Conservation (phyloP, 1,140 invertebrate genomes). For the Orius insidiosus region DNA sequence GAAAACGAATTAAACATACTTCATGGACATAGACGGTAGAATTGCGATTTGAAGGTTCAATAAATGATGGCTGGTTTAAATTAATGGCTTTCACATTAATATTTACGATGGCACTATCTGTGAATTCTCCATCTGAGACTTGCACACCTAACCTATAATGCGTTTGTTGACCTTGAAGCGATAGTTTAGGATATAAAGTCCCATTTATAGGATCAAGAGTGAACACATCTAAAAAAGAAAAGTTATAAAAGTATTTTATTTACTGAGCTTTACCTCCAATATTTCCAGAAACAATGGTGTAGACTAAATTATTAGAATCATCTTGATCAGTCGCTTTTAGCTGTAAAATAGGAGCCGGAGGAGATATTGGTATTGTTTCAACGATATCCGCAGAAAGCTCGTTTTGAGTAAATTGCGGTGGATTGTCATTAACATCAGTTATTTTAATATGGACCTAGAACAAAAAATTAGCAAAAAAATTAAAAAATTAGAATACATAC, state of each 20-base stretch:
- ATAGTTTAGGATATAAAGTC: constrained; percentile 55
- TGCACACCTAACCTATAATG: constrained; percentile 52
- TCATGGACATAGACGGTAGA: constrained; percentile 61
- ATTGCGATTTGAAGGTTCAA: constrained; percentile 52
- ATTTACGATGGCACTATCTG: constrained; percentile 51
- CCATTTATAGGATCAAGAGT: constrained; percentile 50
- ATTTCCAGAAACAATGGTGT: constrained; percentile 54
- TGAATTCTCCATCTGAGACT: constrained; percentile 50
- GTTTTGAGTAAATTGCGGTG: constrained; percentile 55
- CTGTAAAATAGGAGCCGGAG: constrained; percentile 59
- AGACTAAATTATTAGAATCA: constrained; percentile 53
- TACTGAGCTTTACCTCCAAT: constrained; percentile 33
- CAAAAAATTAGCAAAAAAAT: not conserved
- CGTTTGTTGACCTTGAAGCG: constrained; percentile 40
- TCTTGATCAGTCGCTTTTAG: constrained; percentile 64
- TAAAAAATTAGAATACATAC: constrained; percentile 31
- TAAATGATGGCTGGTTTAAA: constrained; percentile 65
- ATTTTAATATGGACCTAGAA: constrained; percentile 53
- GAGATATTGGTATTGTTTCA: constrained; percentile 62
- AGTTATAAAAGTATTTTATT: constrained; percentile 18
- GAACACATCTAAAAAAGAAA: constrained; percentile 41
- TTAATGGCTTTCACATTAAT: constrained; percentile 68
- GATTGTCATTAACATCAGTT: constrained; percentile 67
- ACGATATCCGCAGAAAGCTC: constrained; percentile 60
- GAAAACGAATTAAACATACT: constrained; percentile 29